Evolutionary conservation across 2,113 vertebrate species (phyloP).

Genomic region (Buteo buteo): DNA sequence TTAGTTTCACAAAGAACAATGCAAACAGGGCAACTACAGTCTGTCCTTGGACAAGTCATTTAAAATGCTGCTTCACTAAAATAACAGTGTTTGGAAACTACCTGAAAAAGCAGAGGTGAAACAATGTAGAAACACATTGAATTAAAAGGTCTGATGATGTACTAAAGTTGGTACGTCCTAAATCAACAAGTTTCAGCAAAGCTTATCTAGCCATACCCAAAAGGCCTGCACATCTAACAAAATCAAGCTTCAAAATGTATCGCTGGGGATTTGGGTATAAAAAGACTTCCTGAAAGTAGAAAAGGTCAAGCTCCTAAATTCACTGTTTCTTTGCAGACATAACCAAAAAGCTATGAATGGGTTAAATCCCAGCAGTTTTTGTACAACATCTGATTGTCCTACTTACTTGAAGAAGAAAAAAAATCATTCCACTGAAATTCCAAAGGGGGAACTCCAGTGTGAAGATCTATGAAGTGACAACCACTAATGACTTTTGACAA

Average conservation of each 20-base stretch:
- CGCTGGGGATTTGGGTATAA: background rate
- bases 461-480: conserved; percentile 40
- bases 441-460: background rate
- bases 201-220: background rate
- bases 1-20: background rate
- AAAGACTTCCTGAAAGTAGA: background rate
- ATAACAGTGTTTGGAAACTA: background rate
- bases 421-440: background rate
- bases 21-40: background rate
- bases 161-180: fast-evolving
- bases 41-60: background rate
- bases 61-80: background rate
- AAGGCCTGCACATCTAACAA: background rate
- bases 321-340: background rate
- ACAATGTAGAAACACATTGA: background rate
- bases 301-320: background rate
- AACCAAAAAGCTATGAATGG: fast-evolving
- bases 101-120: background rate
- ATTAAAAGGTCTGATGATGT: background rate
- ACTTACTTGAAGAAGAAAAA: background rate
- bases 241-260: background rate
- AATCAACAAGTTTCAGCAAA: background rate
- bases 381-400: background rate
- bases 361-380: background rate
- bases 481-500: conserved; percentile 41